These are phyloP conservation scores for Bostrychus sinensis DNA, from an alignment of 2,113 vertebrate genomes.

Conservation along the genomic window DNA sequence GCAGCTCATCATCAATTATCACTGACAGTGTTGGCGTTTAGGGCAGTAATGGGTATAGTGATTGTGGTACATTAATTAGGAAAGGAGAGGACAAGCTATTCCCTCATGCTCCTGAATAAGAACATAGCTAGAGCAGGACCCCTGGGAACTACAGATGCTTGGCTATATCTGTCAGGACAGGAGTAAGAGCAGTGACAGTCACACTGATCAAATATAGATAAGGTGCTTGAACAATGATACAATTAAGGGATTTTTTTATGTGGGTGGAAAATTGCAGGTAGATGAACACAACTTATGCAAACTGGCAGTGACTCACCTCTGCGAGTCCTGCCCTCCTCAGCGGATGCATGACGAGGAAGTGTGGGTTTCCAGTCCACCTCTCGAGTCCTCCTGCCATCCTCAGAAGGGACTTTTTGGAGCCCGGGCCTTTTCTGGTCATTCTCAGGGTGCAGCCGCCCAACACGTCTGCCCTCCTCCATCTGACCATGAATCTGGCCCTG, in stretches of 20 bases:
- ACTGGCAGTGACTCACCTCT: constrained; percentile 68
- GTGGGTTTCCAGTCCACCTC: constrained; percentile 81
- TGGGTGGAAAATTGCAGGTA: constrained; percentile 1
- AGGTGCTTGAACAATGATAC: background rate
- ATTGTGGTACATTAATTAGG: constrained; percentile 72
- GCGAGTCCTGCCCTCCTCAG: constrained; percentile 83
- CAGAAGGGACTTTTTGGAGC: constrained; percentile 80
- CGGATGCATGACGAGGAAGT: constrained; percentile 80
- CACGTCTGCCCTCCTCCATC: constrained; percentile 62
- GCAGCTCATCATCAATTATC: constrained; percentile 44
- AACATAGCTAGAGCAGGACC: constrained; percentile 78
- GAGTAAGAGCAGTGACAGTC: constrained; percentile 38
- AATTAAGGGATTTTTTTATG: background rate
- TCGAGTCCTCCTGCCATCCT: constrained; percentile 76
- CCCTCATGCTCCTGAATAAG: constrained; percentile 79
- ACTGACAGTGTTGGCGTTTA: constrained; percentile 53
- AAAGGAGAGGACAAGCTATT: constrained; percentile 72
- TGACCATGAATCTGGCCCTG: constrained; percentile 69
- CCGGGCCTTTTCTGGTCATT: constrained; percentile 71
- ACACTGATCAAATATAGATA: constrained; percentile 7
- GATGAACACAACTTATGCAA: background rate
- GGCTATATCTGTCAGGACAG: constrained; percentile 71
- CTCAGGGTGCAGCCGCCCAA: constrained; percentile 69
- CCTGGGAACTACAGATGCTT: constrained; percentile 67
- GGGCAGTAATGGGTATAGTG: constrained; percentile 59